Evolutionary conservation across 2,797 vertebrate genomes (phyloP), one percentile per base, ranked within the genome.

Genomic region (Fistularia tabacaria): DNA sequence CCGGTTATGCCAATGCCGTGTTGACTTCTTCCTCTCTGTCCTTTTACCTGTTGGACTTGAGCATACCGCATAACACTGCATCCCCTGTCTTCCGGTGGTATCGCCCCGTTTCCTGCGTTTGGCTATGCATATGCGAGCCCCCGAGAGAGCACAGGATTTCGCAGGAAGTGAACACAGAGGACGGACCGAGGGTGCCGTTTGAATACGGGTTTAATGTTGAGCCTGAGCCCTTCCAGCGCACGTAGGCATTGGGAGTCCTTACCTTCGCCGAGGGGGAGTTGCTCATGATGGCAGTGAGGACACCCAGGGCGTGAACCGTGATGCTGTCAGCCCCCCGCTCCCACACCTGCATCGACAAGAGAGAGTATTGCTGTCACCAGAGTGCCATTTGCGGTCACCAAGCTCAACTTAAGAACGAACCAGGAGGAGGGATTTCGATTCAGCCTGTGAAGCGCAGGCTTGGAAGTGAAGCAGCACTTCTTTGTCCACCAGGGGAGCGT

Each of bases 231-330:
- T 25, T 25, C 25, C 25, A 25, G 25, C 25, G 25, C 25, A 25
- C 5, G 25, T 25, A 25, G 25, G 25, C 5, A 5, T 25, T 5
- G 25, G 25, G 42, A 3, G 42, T 15, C 6, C 87, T 83, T 87
- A 99, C 97, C 93, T 99, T 99, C 71, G 95, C 97, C 0, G 95
- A 94, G 0, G 95, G 91, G 0, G 96, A 98, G 84, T 90, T 93
- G 48, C 92, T 94, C 97, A 99, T 98, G 85, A 99, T 94, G 67
- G 94, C 93, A 0, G 96, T 97, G 61, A 99, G 92, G 59, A 97
- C 97, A 10, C 91, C 72, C 36, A 99, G 73, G 6, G 95, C 96
- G 1, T 96, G 94, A n/a, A 98, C 94, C 0, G 94, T 94, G 36
- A 98, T 95, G 87, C 92, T 87, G 0, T 98, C 96, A 0, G 92